A percentile compares a stretch with the other conserved stretches of the same genome.
Evolutionary conservation across 2,888 invertebrate species (phyloP).

Genomic region (Dendrolimus houi): DNA sequence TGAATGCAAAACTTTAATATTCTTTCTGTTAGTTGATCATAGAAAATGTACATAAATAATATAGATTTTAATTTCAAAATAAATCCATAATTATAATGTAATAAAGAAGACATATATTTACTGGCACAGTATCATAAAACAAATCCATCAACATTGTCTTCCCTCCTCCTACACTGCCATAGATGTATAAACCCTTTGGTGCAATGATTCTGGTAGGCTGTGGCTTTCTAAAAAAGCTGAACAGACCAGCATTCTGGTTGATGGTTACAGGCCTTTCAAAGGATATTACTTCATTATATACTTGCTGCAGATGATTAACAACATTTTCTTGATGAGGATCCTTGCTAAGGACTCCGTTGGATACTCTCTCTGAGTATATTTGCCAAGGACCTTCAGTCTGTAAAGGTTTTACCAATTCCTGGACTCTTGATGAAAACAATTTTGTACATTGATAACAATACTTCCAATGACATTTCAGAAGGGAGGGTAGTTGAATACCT

Average conservation of each 20-base stretch:
- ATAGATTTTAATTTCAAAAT: too few relatives aligned
- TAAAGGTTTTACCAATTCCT: constrained; percentile 18
- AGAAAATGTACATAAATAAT: too few relatives aligned
- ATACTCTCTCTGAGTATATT: constrained; percentile 75
- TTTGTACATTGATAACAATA: constrained; percentile 46
- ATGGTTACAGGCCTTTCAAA: constrained; percentile 63
- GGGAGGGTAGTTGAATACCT: constrained; percentile 31
- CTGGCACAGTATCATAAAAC: constrained; percentile 84
- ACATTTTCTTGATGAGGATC: constrained; percentile 86
- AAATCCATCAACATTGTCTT: constrained; percentile 99
- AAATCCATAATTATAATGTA: too few relatives aligned
- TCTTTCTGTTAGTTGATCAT: too few relatives aligned
- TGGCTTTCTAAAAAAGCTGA: constrained; percentile 50
- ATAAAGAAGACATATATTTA: constrained; percentile 20
- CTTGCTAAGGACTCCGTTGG: constrained; percentile 73
- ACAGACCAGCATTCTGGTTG: constrained; percentile 27
- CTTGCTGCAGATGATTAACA: constrained; percentile 80
- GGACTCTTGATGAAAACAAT: constrained; percentile 43
- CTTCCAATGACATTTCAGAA: constrained; percentile 42
- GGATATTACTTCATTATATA: constrained; percentile 78
- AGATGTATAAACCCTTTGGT: constrained; percentile 90
- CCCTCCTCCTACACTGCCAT: constrained; percentile 95
- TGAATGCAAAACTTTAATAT: too few relatives aligned
- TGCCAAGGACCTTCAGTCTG: constrained; percentile 62
- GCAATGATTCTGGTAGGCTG: constrained; percentile 61